Base-by-base conservation (phyloP, 1,140 invertebrate species). In the Drosophila elegans region DNA sequence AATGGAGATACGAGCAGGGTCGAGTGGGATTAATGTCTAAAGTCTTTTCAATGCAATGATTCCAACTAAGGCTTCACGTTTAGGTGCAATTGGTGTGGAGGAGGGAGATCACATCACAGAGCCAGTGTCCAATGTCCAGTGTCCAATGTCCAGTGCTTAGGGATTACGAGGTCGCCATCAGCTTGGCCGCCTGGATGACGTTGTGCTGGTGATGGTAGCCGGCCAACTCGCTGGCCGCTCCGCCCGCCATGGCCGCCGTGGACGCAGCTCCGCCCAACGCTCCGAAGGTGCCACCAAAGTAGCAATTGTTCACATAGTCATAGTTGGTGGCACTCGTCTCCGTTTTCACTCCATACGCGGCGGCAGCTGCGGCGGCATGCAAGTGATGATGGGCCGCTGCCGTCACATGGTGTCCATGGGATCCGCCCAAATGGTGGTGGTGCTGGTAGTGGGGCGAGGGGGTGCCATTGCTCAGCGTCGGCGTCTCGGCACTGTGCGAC, bases 141-240 rank as follows among this genome's bases (percentile, higher is more conserved):
- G 27, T 12, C 41, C 16, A 49, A 21, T 27, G 21, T 34, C 53
- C 38, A 36, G 12, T 12, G 44, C 11, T 45, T 55, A 21, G 16
- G 16, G 16, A 21, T 72, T 95, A 96, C 79, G 96, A 96, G n/a
- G 96, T 96, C 3, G 96, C 96, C 93, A 96, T 95, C 55, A 96
- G 93, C 83, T 96, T 96, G 16, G 96, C 96, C 44, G 96, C 95
- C 44, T 96, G 95, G 13, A 96, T 96, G 39, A 96, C 96, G 93
- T 96, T 96, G 82, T 96, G 95, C 89, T 96, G 96, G 91, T 96
- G 96, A 91, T 96, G 95, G 92, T 96, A 96, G 2, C 94, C 94
- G 56, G 94, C 94, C 74, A 93, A 90, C 60, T 94, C 94, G 52
- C 77, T 77, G 45, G 80, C 71, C 12, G 93, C 91, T 52, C 93